Percentiles rank a stretch among this genome's conserved stretches.
These are phyloP conservation scores for Globodera ellingtonae DNA, from an alignment of 1,140 invertebrate species.

Conservation along the genomic window DNA sequence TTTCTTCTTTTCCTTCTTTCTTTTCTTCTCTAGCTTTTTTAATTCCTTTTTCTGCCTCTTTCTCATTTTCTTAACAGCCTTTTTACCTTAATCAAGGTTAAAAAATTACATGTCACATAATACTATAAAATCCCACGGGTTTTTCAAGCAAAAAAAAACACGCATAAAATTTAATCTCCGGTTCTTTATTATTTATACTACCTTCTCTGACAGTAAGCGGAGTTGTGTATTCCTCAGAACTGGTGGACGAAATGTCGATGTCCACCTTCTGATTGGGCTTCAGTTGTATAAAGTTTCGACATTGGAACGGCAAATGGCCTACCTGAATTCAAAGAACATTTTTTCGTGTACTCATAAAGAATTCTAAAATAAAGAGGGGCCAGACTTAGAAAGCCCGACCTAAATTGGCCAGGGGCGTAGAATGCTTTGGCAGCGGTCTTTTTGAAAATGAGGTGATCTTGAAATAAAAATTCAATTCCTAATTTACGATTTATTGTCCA, in stretches of 20 bases:
- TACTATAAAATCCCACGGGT: neutral
- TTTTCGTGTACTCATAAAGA: no score
- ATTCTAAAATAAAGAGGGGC: no score
- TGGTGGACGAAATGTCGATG: slow-evolving; percentile 42
- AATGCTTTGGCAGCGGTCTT: no score
- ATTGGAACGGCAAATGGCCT: slow-evolving; percentile 43
- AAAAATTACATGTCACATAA: slow-evolving; percentile 19
- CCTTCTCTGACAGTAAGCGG: slow-evolving; percentile 36
- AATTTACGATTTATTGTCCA: no score
- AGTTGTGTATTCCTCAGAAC: slow-evolving; percentile 45
- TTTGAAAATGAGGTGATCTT: no score
- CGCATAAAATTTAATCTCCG: no score
- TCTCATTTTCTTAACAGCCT: slow-evolving; percentile 30
- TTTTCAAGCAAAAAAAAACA: no score
- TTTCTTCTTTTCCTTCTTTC: slow-evolving; percentile 32
- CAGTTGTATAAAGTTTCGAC: slow-evolving; percentile 42
- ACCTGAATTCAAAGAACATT: neutral
- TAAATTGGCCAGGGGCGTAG: no score
- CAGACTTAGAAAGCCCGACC: no score
- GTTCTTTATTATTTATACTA: slow-evolving; percentile 13
- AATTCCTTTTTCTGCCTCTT: slow-evolving; percentile 31
- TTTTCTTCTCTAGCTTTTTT: slow-evolving; percentile 35
- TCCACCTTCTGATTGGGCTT: slow-evolving; percentile 36
- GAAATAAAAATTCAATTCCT: no score
- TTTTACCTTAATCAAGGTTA: slow-evolving; percentile 24